Percentiles rank a stretch among this genome's conserved stretches.
Evolutionary conservation across 2,888 invertebrate species (phyloP).

Genomic region (Branchellion lobata): DNA sequence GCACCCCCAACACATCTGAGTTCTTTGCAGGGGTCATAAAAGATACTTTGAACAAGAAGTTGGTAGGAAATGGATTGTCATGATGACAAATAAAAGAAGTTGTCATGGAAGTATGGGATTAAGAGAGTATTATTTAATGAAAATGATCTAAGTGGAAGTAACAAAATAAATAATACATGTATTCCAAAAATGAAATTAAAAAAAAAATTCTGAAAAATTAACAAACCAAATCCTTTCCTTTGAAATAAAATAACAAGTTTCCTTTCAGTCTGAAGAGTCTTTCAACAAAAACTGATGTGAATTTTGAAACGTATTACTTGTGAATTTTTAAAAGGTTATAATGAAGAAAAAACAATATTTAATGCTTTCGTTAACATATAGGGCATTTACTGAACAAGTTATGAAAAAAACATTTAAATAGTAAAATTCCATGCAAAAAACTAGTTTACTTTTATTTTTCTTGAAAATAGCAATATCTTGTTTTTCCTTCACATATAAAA

Average conservation of each 20-base stretch:
- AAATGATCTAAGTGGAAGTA: background rate
- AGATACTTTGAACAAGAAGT: background rate
- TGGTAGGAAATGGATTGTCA: background rate
- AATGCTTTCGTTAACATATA: too few relatives aligned
- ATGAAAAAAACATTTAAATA: too few relatives aligned
- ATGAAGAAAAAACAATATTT: background rate
- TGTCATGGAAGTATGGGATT: too few relatives aligned
- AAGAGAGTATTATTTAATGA: too few relatives aligned
- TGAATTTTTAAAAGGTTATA: background rate
- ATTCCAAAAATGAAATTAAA: background rate
- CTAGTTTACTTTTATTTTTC: constrained; percentile 81
- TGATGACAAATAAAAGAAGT: too few relatives aligned
- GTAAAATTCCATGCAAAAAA: too few relatives aligned
- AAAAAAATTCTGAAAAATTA: background rate
- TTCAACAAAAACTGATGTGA: constrained; percentile 72
- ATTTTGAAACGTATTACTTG: background rate
- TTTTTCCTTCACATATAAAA: constrained; percentile 79
- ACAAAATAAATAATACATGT: background rate
- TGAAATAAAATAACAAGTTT: constrained; percentile 88
- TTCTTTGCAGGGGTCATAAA: constrained; percentile 65
- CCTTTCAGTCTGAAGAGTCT: constrained; percentile 88
- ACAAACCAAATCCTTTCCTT: constrained; percentile 74
- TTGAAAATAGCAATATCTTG: constrained; percentile 80
- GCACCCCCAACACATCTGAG: constrained; percentile 82
- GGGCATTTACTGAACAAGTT: too few relatives aligned